A percentile compares a stretch with the other conserved stretches of the same genome.
These are phyloP conservation scores for Sminthurides aquaticus DNA, from an alignment of 2,888 invertebrate genomes.

Conservation along the genomic window DNA sequence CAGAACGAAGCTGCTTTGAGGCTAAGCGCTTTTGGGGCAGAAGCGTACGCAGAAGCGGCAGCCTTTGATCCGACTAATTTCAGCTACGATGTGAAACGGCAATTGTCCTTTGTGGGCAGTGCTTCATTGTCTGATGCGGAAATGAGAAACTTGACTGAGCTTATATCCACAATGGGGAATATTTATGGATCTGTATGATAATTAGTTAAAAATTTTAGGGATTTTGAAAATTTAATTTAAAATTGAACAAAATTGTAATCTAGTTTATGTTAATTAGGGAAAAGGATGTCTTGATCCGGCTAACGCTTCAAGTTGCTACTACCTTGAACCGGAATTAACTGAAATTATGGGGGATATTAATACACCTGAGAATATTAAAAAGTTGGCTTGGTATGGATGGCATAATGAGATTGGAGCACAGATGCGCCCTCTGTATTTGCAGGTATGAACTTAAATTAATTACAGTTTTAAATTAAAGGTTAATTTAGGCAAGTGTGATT, in stretches of 20 bases:
- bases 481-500: neutral
- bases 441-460: slow-evolving; percentile 19
- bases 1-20: slow-evolving; percentile 36
- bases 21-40: slow-evolving; percentile 29
- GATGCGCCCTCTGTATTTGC: slow-evolving; percentile 37
- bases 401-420: slow-evolving; percentile 36
- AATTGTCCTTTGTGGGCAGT: slow-evolving; percentile 37
- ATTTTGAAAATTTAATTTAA: too few species aligned
- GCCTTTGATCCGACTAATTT: slow-evolving; percentile 41
- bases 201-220: too few species aligned
- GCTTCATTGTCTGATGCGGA: slow-evolving; percentile 40
- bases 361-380: slow-evolving; percentile 19
- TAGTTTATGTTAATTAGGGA: neutral
- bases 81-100: slow-evolving; percentile 36
- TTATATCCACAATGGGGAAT: slow-evolving; percentile 42
- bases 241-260: too few species aligned
- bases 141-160: slow-evolving; percentile 32
- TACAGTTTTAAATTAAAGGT: neutral
- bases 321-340: slow-evolving; percentile 42
- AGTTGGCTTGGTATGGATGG: slow-evolving; percentile 44
- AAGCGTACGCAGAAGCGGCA: slow-evolving; percentile 34
- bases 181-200: slow-evolving; percentile 41
- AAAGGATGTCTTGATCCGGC: neutral
- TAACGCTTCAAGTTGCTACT: slow-evolving; percentile 31
- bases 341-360: slow-evolving; percentile 37